phyloP scores from a whole-genome alignment of 2,797 vertebrate genomes.

The Mionectes olivaceus region DNA sequence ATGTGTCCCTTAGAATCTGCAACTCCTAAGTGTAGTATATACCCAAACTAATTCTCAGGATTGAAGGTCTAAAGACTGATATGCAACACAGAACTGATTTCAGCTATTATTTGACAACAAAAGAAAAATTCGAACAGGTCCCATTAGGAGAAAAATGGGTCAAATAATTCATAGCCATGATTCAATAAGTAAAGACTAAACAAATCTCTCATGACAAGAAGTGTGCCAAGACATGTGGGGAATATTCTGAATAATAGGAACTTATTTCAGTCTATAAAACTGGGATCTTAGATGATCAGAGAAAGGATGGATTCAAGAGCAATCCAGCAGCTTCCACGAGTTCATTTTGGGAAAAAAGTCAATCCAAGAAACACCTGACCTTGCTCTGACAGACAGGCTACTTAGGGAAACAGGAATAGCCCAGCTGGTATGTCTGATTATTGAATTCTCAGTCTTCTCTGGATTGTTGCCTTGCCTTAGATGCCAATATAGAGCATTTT shows the following conservation, averaged over 20 bases:
- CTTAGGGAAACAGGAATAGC: background rate
- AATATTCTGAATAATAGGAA: conserved; percentile 30
- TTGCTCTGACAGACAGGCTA: background rate
- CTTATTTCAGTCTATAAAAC: background rate
- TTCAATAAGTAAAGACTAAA: conserved; percentile 45
- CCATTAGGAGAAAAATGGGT: conserved; percentile 23
- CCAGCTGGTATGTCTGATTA: rapidly evolving
- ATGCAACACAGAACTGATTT: background rate
- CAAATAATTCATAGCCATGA: conserved; percentile 6
- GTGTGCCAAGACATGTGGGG: background rate
- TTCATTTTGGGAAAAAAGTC: background rate
- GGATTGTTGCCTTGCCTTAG: background rate
- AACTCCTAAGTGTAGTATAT: background rate
- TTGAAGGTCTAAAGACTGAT: background rate
- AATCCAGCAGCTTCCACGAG: background rate
- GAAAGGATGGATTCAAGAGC: background rate
- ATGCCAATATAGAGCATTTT: background rate
- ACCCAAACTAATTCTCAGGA: background rate
- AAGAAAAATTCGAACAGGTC: conserved; percentile 28
- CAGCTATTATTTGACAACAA: conserved; percentile 6
- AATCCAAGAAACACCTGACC: background rate
- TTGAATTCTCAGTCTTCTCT: background rate
- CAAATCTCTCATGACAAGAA: conserved; percentile 20
- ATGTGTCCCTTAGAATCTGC: background rate
- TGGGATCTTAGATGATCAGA: background rate